Percentiles rank a stretch among this genome's conserved stretches.
Evolutionary conservation across 2,888 invertebrate species (phyloP).

Genomic region (Latrodectus elegans): DNA sequence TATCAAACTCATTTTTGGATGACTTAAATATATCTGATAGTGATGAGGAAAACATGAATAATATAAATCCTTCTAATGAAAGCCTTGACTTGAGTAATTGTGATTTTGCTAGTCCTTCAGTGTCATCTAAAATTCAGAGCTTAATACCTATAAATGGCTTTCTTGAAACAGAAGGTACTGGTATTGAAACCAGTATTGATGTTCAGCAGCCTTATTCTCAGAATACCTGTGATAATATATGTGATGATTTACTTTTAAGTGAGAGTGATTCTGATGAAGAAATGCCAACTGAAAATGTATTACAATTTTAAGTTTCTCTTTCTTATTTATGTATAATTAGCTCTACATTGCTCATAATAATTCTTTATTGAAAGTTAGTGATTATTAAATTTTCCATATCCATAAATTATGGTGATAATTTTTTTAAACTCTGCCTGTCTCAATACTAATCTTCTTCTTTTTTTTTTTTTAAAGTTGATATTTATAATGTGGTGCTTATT

Average conservation of each 20-base stretch:
- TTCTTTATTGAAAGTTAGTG: no score
- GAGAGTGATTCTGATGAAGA: slow-evolving; percentile 45
- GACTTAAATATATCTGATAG: slow-evolving; percentile 26
- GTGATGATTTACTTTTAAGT: slow-evolving; percentile 66
- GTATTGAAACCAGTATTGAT: neutral
- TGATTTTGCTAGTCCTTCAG: slow-evolving; percentile 46
- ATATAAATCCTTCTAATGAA: slow-evolving; percentile 5
- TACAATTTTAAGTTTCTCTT: slow-evolving; percentile 12
- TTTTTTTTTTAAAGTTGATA: no score
- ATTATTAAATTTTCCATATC: no score
- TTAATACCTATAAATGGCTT: slow-evolving; percentile 48
- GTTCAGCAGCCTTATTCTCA: slow-evolving; percentile 17
- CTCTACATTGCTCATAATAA: no score
- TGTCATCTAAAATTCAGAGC: slow-evolving; percentile 40
- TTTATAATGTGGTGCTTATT: no score
- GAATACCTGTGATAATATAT: slow-evolving; percentile 62
- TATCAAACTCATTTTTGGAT: neutral
- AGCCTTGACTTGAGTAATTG: neutral
- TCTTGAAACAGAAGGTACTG: slow-evolving; percentile 1
- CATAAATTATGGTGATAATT: no score
- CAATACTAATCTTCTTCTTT: no score
- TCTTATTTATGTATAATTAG: neutral
- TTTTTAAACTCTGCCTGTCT: no score
- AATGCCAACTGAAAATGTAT: slow-evolving; percentile 12
- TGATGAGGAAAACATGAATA: neutral